These are phyloP conservation scores for Dolomedes plantarius DNA, from an alignment of 2,888 invertebrate genomes.

Conservation along the genomic window DNA sequence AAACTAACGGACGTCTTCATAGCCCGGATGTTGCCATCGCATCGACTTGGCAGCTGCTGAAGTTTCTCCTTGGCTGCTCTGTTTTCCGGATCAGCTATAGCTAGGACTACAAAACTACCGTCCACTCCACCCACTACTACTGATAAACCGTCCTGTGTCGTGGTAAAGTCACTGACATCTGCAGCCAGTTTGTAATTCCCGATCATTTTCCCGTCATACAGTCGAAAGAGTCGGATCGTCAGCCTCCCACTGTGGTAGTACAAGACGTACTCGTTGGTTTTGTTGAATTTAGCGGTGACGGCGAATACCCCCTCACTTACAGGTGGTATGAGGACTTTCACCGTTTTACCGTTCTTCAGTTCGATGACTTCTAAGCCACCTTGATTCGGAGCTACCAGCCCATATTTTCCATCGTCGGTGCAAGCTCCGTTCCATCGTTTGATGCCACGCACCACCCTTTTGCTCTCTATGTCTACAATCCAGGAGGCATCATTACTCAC, in stretches of 20 bases:
- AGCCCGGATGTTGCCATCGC: conserved; percentile 76
- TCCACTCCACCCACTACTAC: conserved; percentile 91
- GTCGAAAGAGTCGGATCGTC: conserved; percentile 93
- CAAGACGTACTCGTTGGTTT: conserved; percentile 94
- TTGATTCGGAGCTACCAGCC: conserved; percentile 91
- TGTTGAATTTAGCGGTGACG: conserved; percentile 94
- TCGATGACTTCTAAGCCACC: conserved; percentile 95
- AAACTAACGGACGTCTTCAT: conserved; percentile 62
- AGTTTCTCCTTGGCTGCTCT: conserved; percentile 82
- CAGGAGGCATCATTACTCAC: conserved; percentile 93
- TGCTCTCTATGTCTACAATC: conserved; percentile 91
- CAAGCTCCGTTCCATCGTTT: conserved; percentile 91
- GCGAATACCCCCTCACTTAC: conserved; percentile 98
- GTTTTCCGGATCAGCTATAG: conserved; percentile 85
- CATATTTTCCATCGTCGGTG: conserved; percentile 83
- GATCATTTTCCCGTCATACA: conserved; percentile 90
- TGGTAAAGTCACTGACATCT: conserved; percentile 90
- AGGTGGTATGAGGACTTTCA: conserved; percentile 90
- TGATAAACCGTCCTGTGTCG: conserved; percentile 84
- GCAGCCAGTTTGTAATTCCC: conserved; percentile 93
- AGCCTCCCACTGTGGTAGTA: conserved; percentile 98
- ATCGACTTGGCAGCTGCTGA: conserved; percentile 83
- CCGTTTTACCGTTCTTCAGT: conserved; percentile 90
- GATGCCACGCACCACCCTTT: conserved; percentile 89
- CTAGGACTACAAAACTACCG: conserved; percentile 93